Evolutionary conservation across 64 coral and sea anemone genomes (phyloP), one percentile per base, ranked within the genome.

Genomic region (Montipora efflorescens): DNA sequence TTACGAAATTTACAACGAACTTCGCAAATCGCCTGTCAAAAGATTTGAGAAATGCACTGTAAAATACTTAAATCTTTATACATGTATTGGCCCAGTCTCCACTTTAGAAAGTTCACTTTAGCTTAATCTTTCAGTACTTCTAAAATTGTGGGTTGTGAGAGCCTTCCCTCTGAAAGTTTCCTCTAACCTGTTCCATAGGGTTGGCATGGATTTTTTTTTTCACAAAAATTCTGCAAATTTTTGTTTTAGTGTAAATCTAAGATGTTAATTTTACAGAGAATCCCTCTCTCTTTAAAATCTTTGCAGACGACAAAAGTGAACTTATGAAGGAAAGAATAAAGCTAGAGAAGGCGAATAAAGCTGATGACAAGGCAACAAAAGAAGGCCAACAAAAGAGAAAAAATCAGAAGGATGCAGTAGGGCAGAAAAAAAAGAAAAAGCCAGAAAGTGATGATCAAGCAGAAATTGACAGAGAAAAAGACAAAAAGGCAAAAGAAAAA

Each of bases 381-480:
- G 11, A 76, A 76, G 36, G 36, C 74, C 74, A 76, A 11, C 74
- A 76, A 13, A 76, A 76, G 36, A 76, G 74, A 76, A 76, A 76
- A 45, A 76, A 76, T 13, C 74, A 76, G 36, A 76, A 76, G 23
- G 74, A 76, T 76, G 74, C 23, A 13, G 36, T 13, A 76, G 74
- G 74, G 23, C 74, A 76, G 74, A 76, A 76, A 76, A 76, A 76
- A 45, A 76, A 76, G 23, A 43, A 43, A 76, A 76, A 76, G 74
- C 9, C 74, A 76, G 74, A 76, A 44, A 45, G 1, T 76, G 74
- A 76, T 44, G 36, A 36, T 25, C 74, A 72, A 72, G 69, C 36
- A 45, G 11, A 64, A 64, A 64, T 44, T 11, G 74, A 25, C 36
- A 43, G 23, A 43, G 10, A 44, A 44, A 43, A 76, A 13, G 74